These are phyloP conservation scores for Cecidostiba fungosa DNA, from an alignment of 2,888 invertebrate genomes.

Conservation along the genomic window DNA sequence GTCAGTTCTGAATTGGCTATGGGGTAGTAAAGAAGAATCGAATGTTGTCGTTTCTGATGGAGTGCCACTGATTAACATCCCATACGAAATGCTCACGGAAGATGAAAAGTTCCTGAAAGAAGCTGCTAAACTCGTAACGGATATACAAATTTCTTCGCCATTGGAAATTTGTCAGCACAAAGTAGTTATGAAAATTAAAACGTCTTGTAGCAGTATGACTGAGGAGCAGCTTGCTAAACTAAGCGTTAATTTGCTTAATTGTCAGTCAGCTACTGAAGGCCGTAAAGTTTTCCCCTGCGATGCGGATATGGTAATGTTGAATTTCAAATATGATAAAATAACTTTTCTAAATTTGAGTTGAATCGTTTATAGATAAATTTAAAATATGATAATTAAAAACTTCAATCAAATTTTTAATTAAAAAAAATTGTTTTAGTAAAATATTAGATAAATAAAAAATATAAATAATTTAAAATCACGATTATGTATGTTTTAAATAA, in stretches of 20 bases:
- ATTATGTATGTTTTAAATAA: background rate
- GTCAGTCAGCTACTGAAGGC: constrained; percentile 85
- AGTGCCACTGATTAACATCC: constrained; percentile 74
- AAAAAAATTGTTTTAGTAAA: background rate
- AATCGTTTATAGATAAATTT: background rate
- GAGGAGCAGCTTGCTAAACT: constrained; percentile 86
- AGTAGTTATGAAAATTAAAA: constrained; percentile 84
- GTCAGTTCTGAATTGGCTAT: constrained; percentile 76
- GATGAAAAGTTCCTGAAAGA: constrained; percentile 85
- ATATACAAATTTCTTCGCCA: constrained; percentile 82
- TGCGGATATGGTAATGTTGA: constrained; percentile 82
- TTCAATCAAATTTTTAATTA: background rate
- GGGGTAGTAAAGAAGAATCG: constrained; percentile 68
- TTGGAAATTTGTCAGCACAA: constrained; percentile 85
- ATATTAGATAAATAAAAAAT: too few species aligned
- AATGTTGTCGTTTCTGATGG: constrained; percentile 71
- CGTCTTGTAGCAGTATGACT: constrained; percentile 83
- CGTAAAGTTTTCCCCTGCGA: constrained; percentile 84
- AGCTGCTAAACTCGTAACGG: constrained; percentile 82
- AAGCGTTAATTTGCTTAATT: constrained; percentile 86
- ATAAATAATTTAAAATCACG: background rate
- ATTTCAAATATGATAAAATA: constrained; percentile 3
- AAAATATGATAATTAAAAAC: background rate
- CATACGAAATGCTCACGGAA: constrained; percentile 77
- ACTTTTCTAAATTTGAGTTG: background rate